These are phyloP conservation scores for Sesia apiformis DNA, from an alignment of 2,888 invertebrate species.

Conservation along the genomic window DNA sequence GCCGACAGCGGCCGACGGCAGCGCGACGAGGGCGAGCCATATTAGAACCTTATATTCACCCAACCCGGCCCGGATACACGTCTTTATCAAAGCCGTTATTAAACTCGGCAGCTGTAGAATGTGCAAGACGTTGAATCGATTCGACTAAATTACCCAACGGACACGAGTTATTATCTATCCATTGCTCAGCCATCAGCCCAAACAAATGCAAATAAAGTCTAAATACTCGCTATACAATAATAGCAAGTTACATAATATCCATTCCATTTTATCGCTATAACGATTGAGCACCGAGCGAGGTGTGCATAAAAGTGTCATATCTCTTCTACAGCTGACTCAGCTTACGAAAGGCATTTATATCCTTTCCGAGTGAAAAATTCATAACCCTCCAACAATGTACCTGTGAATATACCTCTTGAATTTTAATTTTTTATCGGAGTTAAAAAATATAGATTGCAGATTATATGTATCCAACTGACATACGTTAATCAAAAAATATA, in stretches of 20 bases:
- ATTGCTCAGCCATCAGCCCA: no score
- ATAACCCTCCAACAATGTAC: slow-evolving; percentile 2
- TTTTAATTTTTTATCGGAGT: no score
- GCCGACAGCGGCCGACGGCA: slow-evolving; percentile 54
- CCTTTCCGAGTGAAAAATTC: slow-evolving; percentile 13
- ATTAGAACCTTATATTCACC: slow-evolving; percentile 53
- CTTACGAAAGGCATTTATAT: slow-evolving; percentile 20
- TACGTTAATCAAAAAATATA: background rate
- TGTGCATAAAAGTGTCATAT: slow-evolving; percentile 33
- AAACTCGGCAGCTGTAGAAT: slow-evolving; percentile 49
- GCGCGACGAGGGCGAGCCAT: slow-evolving; percentile 39
- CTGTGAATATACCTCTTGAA: background rate
- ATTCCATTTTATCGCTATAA: slow-evolving; percentile 18
- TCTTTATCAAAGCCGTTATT: slow-evolving; percentile 62
- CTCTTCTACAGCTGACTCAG: slow-evolving; percentile 29
- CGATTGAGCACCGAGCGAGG: slow-evolving; percentile 20
- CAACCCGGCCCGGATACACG: slow-evolving; percentile 42
- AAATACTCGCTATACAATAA: slow-evolving; percentile 8
- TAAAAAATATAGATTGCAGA: no score
- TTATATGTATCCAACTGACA: no score
- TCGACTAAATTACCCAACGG: slow-evolving; percentile 32
- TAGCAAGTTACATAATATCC: slow-evolving; percentile 13
- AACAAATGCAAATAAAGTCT: background rate
- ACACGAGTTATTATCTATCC: background rate
- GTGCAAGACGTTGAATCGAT: slow-evolving; percentile 39